Evolutionary conservation across 2,113 vertebrate species (phyloP).

Genomic region (Nycticebus coucang): DNA sequence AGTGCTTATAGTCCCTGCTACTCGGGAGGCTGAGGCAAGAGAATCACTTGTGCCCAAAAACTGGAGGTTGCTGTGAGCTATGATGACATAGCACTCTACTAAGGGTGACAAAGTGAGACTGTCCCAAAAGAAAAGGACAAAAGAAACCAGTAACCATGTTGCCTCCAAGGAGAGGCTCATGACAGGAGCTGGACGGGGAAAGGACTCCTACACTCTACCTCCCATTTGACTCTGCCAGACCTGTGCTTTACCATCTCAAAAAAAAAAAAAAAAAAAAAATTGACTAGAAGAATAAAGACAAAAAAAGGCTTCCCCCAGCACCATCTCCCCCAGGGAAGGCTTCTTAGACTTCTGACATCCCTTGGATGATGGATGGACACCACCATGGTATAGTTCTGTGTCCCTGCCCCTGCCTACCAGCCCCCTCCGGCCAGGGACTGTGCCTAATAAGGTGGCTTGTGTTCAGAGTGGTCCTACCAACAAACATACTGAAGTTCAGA

Average conservation of each 20-base stretch:
- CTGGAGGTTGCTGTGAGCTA: too few relatives aligned
- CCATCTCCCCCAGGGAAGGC: background rate
- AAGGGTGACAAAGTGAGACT: too few relatives aligned
- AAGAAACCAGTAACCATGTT: background rate
- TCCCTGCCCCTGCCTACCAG: background rate
- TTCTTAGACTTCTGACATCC: background rate
- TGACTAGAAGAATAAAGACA: background rate
- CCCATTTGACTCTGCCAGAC: background rate
- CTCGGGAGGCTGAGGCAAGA: too few relatives aligned
- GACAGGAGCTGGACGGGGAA: accelerated
- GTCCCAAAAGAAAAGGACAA: background rate
- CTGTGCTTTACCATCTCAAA: background rate
- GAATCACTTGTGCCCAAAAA: too few relatives aligned
- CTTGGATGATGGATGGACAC: background rate
- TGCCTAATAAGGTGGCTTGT: background rate
- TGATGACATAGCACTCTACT: too few relatives aligned
- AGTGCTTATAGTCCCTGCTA: too few relatives aligned
- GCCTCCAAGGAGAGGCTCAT: background rate
- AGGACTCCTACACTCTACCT: background rate
- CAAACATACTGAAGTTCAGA: background rate
- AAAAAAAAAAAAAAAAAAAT: background rate
- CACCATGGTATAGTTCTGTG: too few relatives aligned
- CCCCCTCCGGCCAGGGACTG: background rate
- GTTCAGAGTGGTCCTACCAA: background rate
- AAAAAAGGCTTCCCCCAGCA: background rate